These are phyloP conservation scores for Phalacrocorax aristotelis DNA, from an alignment of 2,113 vertebrate species.

Conservation along the genomic window DNA sequence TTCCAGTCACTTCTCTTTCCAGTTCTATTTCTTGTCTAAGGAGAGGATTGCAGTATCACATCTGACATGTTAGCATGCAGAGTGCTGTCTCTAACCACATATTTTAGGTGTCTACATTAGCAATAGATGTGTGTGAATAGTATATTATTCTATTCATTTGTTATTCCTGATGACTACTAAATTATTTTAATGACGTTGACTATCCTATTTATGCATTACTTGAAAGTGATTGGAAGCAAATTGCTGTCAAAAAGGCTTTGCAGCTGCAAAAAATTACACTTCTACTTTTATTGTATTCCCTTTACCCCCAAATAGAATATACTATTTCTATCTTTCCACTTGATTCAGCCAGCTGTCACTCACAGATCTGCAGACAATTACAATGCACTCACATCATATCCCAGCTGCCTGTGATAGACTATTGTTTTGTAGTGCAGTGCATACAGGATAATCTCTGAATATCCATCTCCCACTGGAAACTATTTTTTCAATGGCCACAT, in stretches of 20 bases:
- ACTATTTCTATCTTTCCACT: not conserved
- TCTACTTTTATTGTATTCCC: constrained; percentile 2
- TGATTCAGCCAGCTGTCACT: constrained; percentile 15
- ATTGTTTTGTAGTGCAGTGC: not conserved
- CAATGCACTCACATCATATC: not conserved
- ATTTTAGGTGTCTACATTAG: not conserved
- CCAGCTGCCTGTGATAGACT: not conserved
- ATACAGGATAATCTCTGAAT: not conserved
- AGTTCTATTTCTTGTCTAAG: not conserved
- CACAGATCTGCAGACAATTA: not conserved
- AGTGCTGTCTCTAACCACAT: not conserved
- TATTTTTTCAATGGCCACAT: not conserved
- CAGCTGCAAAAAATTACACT: constrained; percentile 25
- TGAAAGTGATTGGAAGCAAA: not conserved
- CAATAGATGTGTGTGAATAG: not conserved
- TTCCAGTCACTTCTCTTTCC: not conserved
- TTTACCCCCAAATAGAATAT: not conserved
- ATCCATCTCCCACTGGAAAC: not conserved
- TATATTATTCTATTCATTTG: constrained; percentile 4
- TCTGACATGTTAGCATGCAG: not conserved
- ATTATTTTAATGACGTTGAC: constrained; percentile 32
- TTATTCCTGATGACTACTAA: constrained; percentile 14
- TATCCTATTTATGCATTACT: not conserved
- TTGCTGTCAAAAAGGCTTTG: constrained; percentile 36
- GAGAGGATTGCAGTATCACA: not conserved